phyloP scores from a whole-genome alignment of 2,797 vertebrate genomes.

The Notolabrus celidotus region DNA sequence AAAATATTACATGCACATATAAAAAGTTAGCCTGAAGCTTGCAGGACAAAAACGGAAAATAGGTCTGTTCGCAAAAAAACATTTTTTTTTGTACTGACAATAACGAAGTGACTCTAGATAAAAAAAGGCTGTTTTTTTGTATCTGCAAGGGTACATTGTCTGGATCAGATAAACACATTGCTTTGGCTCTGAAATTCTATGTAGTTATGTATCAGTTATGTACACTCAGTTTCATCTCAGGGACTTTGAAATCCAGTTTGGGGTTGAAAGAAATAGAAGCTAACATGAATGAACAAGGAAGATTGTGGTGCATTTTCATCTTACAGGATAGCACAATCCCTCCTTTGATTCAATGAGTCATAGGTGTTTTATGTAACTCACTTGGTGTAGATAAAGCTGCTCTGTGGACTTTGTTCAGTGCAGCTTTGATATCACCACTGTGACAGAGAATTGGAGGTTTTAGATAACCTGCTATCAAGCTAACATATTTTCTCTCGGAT shows the following conservation, averaged over 20 bases:
- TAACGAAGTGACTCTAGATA: slow-evolving; percentile 3
- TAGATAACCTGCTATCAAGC: neutral
- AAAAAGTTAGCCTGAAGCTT: neutral
- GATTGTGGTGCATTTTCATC: neutral
- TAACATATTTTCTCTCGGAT: no score
- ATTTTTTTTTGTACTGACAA: slow-evolving; percentile 12
- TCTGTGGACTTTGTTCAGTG: slow-evolving; percentile 64
- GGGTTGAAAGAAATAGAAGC: neutral
- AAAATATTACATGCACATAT: neutral
- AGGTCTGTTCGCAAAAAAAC: neutral
- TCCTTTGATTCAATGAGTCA: slow-evolving; percentile 33
- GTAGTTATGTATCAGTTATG: slow-evolving; percentile 10
- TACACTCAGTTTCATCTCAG: no score
- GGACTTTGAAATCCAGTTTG: neutral
- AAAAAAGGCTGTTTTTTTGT: neutral
- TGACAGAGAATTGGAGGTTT: neutral
- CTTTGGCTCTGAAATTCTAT: slow-evolving; percentile 9
- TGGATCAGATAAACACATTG: slow-evolving; percentile 38
- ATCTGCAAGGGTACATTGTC: neutral
- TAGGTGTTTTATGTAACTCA: slow-evolving; percentile 49
- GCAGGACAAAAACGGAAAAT: slow-evolving; percentile 1
- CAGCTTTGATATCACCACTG: slow-evolving; percentile 20
- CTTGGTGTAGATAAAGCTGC: slow-evolving; percentile 31
- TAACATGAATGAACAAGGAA: neutral
- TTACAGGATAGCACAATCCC: slow-evolving; percentile 6